Conservation (phyloP, 2,113 vertebrate species). For the Galbula dea region DNA sequence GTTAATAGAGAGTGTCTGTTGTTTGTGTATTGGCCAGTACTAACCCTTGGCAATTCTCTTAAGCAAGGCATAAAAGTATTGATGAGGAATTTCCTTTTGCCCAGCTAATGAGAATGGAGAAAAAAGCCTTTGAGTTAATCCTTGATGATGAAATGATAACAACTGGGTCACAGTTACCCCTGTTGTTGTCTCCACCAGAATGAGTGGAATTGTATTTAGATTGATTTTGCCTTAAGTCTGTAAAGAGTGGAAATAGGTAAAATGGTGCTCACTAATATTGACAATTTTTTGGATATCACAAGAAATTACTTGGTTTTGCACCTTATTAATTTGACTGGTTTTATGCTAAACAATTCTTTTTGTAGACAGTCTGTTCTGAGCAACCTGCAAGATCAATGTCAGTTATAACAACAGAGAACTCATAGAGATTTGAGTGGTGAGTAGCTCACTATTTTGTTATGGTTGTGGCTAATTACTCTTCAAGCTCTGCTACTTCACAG, state of each 20-base stretch:
- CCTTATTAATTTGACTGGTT: not conserved
- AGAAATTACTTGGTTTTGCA: not conserved
- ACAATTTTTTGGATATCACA: not conserved
- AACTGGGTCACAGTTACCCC: not conserved
- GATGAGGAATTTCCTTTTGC: not conserved
- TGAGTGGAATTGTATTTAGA: not conserved
- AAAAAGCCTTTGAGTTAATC: not conserved
- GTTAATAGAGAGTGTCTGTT: too few relatives aligned
- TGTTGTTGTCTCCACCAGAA: not conserved
- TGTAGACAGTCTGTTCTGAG: not conserved
- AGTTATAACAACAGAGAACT: conserved; percentile 20
- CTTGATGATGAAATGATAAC: not conserved
- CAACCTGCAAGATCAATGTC: not conserved
- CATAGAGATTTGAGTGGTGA: conserved; percentile 35
- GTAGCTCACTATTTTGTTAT: conserved; percentile 58
- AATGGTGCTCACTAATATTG: not conserved
- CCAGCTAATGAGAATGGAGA: not conserved
- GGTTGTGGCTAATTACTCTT: conserved; percentile 49
- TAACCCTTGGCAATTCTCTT: not conserved
- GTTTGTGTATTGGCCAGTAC: too few relatives aligned
- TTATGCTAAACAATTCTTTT: not conserved
- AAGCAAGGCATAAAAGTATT: not conserved
- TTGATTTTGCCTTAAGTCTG: not conserved
- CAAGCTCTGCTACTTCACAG: conserved; percentile 59
- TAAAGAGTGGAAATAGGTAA: not conserved